Evolutionary conservation across 2,113 vertebrate species (phyloP).

Genomic region (Apistogramma diplotaenia): DNA sequence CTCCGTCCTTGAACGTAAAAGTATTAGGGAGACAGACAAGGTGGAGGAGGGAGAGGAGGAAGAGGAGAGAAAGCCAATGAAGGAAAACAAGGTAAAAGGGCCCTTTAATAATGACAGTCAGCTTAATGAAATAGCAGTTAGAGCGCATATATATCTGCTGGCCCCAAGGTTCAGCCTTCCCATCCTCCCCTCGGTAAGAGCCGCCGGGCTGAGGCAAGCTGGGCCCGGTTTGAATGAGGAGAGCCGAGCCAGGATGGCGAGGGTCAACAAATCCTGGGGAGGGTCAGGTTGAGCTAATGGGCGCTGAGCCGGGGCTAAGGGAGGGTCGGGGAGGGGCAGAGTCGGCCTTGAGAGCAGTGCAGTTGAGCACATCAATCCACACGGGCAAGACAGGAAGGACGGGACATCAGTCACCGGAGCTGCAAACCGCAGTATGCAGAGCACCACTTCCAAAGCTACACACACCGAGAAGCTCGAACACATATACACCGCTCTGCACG

Average conservation of each 20-base stretch:
- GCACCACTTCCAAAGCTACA: slow-evolving; percentile 2
- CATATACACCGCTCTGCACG: background rate
- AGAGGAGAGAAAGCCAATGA: slow-evolving; percentile 10
- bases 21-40: slow-evolving; percentile 39
- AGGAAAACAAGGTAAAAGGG: slow-evolving; percentile 49
- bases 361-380: slow-evolving; percentile 53
- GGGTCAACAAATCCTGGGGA: background rate
- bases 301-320: background rate
- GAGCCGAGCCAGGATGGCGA: background rate
- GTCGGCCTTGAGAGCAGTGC: slow-evolving; percentile 34
- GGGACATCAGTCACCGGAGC: slow-evolving; percentile 55
- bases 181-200: background rate
- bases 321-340: background rate
- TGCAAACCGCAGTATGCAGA: slow-evolving; percentile 37
- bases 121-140: slow-evolving; percentile 65
- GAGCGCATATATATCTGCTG: slow-evolving; percentile 61
- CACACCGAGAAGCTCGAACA: background rate
- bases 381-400: slow-evolving; percentile 29
- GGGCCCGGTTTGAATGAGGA: background rate
- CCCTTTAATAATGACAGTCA: slow-evolving; percentile 64
- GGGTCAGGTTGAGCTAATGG: slow-evolving; percentile 3
- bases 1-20: slow-evolving; percentile 64
- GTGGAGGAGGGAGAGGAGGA: slow-evolving; percentile 28
- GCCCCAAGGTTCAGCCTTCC: slow-evolving; percentile 23
- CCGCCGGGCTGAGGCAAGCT: background rate